Evolutionary conservation across 2,797 vertebrate species (phyloP).

Genomic region (Acanthurus tractus): DNA sequence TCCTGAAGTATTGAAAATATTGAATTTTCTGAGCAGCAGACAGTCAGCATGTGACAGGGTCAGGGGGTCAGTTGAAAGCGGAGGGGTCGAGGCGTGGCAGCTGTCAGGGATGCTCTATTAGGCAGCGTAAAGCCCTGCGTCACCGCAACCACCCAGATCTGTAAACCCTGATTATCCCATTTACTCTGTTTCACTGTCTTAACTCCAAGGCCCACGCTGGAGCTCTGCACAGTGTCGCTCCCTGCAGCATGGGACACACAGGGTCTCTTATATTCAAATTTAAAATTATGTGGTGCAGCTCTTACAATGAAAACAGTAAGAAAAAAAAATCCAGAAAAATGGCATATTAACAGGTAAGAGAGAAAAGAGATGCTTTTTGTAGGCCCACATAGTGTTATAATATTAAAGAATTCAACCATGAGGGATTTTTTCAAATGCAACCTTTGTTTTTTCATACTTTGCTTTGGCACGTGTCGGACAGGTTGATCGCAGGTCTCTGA

Average conservation of each 20-base stretch:
- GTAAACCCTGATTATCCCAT: conserved; percentile 88
- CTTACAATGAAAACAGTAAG: not conserved
- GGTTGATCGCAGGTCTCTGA: conserved; percentile 64
- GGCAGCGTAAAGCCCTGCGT: conserved; percentile 81
- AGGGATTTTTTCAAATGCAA: conserved; percentile 9
- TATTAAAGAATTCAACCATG: not conserved
- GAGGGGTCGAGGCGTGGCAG: conserved; percentile 56
- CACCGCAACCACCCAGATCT: conserved; percentile 77
- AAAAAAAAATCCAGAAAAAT: not conserved
- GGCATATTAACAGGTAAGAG: not conserved
- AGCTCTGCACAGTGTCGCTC: conserved; percentile 36
- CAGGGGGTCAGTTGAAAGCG: conserved; percentile 25
- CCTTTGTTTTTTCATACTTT: conserved; percentile 58
- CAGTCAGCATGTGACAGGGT: conserved; percentile 26
- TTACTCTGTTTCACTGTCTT: conserved; percentile 77
- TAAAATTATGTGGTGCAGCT: not conserved
- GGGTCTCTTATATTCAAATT: not conserved
- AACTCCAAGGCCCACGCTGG: conserved; percentile 54
- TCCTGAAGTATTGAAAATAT: not conserved
- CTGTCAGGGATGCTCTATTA: conserved; percentile 78
- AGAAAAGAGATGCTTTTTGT: not conserved
- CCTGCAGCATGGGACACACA: conserved; percentile 13
- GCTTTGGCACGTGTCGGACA: conserved; percentile 54
- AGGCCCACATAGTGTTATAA: not conserved
- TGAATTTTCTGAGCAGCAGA: not conserved